Evolutionary conservation across 2,888 invertebrate species (phyloP), one percentile per base, ranked within the genome.

Genomic region (Pollenia angustigena): DNA sequence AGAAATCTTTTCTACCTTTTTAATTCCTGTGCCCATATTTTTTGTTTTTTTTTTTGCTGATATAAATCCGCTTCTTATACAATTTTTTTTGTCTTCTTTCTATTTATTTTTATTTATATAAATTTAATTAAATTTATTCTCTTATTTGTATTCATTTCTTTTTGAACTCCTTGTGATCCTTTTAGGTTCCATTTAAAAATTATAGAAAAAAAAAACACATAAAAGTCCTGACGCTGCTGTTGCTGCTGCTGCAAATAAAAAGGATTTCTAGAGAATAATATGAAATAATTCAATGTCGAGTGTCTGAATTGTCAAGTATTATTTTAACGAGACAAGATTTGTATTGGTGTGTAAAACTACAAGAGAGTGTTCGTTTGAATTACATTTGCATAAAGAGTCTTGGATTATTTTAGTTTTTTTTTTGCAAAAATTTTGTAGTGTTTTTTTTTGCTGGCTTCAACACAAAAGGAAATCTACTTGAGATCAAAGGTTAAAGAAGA

Each of bases 271-370:
- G 8, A 1, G 40, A 18, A 71, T 48, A 48, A 32, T 42, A n/a
- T 23, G 48, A 69, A 58, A 78, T 78, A 78, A 64, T 85, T 81
- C 85, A 85, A 85, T 76, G 85, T 85, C 85, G 71, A 85, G 85
- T 76, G 50, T 75, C 69, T 69, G 14, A 69, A 52, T 71, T 85
- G 85, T 85, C 75, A 85, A 85, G 85, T 85, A 18, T 85, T 64
- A 76, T 81, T 69, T 75, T 75, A 80, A 80, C 68, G 58, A 71
- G 75, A 76, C 56, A 62, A 48, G 8, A 74, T 58, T 74, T 75
- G 10, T 71, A 23, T 16, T 44, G 18, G 44, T 76, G 64, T 64
- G 62, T 60, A 2, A 2, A 48, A 12, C 2, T n/a, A 52, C 12
- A 52, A 52, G 14, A 58, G 32, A 40, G 58, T 56, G 40, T 42